These are phyloP conservation scores for Platorchestia sp. DNA, from an alignment of 1,140 invertebrate species.

Conservation along the genomic window DNA sequence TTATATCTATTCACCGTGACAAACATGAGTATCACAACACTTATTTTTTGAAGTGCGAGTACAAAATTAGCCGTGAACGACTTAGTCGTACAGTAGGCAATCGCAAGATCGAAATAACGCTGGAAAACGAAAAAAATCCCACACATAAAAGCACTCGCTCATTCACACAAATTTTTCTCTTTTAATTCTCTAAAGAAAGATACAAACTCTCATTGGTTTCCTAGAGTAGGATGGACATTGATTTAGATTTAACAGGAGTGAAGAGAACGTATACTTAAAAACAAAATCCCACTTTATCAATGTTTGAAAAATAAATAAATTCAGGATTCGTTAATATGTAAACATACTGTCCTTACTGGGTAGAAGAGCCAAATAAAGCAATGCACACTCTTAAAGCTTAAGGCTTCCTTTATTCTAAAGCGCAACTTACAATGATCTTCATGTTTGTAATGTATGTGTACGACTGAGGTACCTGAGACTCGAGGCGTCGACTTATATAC, in stretches of 20 bases:
- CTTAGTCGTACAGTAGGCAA: background rate
- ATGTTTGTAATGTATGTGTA: constrained; percentile 26
- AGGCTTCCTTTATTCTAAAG: background rate
- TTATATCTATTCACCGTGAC: background rate
- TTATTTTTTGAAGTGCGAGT: background rate
- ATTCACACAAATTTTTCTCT: too few species aligned
- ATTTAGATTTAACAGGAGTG: background rate
- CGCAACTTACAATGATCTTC: constrained; percentile 42
- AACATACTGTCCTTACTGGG: background rate
- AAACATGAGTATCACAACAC: background rate
- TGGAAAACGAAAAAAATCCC: background rate
- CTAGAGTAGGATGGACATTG: background rate
- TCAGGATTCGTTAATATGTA: background rate
- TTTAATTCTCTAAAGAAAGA: background rate
- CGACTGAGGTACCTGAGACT: background rate
- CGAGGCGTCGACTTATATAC: background rate
- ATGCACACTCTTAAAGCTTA: background rate
- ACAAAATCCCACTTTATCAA: background rate
- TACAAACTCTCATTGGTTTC: background rate
- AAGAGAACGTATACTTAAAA: background rate
- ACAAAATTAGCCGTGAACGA: background rate
- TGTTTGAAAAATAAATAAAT: background rate
- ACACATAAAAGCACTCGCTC: too few species aligned
- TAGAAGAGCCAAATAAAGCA: background rate
- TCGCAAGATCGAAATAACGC: background rate